These are phyloP conservation scores for Empis stercorea DNA, from an alignment of 2,888 invertebrate genomes.

Conservation along the genomic window DNA sequence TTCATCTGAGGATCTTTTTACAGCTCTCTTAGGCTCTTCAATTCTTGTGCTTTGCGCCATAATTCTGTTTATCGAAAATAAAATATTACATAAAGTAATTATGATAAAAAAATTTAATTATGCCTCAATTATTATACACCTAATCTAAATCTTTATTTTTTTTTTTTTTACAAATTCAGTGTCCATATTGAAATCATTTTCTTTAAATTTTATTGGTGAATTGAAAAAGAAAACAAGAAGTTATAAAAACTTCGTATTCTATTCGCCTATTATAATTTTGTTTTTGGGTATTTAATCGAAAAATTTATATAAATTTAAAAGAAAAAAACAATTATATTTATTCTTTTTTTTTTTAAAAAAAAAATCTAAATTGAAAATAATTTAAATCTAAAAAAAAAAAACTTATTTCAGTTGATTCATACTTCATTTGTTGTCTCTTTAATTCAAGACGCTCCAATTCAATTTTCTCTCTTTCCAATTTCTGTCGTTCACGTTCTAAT, in stretches of 20 bases:
- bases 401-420: conserved; percentile 18
- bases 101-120: background rate
- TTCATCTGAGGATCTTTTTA: conserved; percentile 30
- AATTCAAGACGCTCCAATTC: conserved; percentile 72
- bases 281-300: no score
- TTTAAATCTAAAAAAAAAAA: no score
- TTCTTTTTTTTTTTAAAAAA: no score
- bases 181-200: no score
- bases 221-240: no score
- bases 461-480: conserved; percentile 58
- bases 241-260: no score
- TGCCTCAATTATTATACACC: background rate
- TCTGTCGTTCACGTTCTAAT: conserved; percentile 72
- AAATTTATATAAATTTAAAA: conserved; percentile 1
- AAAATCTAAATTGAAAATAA: no score
- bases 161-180: no score
- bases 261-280: no score
- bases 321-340: conserved; percentile 7
- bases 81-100: conserved; percentile 1
- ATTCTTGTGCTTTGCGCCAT: conserved; percentile 29
- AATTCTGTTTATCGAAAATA: conserved; percentile 21
- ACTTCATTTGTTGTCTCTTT: conserved; percentile 66
- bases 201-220: no score
- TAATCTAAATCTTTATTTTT: no score
- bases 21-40: conserved; percentile 30